phyloP scores from a whole-genome alignment of 2,888 invertebrate genomes.

The Acrobasis repandana region DNA sequence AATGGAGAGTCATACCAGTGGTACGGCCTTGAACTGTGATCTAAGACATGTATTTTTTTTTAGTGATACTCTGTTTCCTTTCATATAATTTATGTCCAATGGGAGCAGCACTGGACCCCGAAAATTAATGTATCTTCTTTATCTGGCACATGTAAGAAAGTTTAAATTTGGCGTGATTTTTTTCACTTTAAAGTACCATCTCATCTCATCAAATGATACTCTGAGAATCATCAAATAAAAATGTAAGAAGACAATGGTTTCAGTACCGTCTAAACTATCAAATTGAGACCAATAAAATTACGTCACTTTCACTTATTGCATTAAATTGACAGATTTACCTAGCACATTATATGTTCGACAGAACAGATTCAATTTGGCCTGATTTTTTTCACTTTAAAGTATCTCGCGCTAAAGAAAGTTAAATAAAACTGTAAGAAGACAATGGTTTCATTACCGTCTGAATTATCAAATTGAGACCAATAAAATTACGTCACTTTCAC shows the following conservation, averaged over 20 bases:
- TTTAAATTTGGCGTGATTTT: not conserved
- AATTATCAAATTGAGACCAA: conserved; percentile 12
- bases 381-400: not conserved
- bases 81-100: no score
- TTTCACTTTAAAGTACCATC: not conserved
- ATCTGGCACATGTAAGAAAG: no score
- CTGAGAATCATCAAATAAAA: not conserved
- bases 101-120: no score
- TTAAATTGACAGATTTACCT: no score
- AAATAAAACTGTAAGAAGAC: conserved; percentile 1
- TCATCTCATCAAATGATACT: no score
- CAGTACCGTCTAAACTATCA: not conserved
- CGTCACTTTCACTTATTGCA: not conserved
- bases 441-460: not conserved
- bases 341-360: no score
- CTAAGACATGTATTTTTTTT: no score
- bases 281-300: conserved; percentile 12
- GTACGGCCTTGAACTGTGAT: no score
- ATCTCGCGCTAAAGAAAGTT: not conserved
- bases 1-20: no score
- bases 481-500: conserved; percentile 18
- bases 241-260: not conserved
- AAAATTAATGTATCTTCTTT: no score
- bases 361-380: not conserved
- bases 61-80: no score